Percentiles rank a stretch among this genome's conserved stretches.
Evolutionary conservation across 64 coral and sea anemone species (phyloP).

Genomic region (Anthopleura sola): DNA sequence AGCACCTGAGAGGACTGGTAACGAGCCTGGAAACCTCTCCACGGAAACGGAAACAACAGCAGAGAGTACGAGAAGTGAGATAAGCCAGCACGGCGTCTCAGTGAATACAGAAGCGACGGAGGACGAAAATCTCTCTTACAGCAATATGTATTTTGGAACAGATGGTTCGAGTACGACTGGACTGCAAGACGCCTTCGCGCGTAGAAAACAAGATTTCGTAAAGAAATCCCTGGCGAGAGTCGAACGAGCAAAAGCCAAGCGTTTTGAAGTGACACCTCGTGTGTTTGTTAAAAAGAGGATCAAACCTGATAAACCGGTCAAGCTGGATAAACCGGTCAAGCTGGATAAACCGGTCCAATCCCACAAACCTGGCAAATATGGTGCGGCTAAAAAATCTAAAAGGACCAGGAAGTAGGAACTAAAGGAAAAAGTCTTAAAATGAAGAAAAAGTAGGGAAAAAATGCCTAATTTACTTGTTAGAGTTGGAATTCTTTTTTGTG

Average conservation of each 20-base stretch:
- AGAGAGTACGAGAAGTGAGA: neutral
- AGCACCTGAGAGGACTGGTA: neutral
- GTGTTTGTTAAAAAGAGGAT: neutral
- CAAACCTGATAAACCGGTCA: conserved; percentile 7
- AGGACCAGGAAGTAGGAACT: neutral
- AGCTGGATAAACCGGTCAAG: neutral
- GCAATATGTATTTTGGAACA: neutral
- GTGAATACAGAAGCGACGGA: neutral
- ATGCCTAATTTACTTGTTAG: no score
- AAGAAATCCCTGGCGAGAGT: conserved; percentile 24
- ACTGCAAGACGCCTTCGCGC: conserved; percentile 9
- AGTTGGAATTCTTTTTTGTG: neutral
- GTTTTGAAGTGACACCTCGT: neutral
- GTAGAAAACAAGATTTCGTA: conserved; percentile 6
- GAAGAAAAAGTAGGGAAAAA: neutral
- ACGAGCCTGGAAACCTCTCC: neutral
- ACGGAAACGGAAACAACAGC: neutral
- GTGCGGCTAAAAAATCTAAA: neutral
- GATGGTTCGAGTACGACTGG: neutral
- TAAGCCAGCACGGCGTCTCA: neutral
- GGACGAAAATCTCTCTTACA: neutral
- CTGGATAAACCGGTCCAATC: neutral
- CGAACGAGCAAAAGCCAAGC: conserved; percentile 15
- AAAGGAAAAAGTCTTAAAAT: no score
- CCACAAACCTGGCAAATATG: neutral